Percentiles rank a stretch among this genome's conserved stretches.
Conservation (phyloP, 2,113 vertebrate species). For the Epinephelus moara region DNA sequence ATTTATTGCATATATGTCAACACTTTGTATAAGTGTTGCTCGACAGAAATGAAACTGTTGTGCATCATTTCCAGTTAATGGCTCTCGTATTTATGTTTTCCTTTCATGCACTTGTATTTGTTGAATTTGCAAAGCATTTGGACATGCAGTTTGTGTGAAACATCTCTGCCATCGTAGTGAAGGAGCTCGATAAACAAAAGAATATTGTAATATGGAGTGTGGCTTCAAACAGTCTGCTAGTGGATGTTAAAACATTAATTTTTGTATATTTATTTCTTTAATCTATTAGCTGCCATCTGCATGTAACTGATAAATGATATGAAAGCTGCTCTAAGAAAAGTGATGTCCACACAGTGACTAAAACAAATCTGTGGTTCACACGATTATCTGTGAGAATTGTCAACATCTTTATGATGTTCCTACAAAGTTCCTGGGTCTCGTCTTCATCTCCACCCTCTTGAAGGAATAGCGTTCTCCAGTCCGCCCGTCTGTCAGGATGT, state of each 20-base stretch:
- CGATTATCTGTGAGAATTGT: constrained; percentile 2
- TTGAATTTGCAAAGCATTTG: no score
- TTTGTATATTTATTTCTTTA: not conserved
- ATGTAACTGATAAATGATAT: constrained; percentile 21
- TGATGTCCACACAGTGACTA: constrained; percentile 14
- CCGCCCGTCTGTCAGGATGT: constrained; percentile 86
- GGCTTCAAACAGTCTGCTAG: not conserved
- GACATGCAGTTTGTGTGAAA: no score
- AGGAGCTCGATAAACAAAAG: not conserved
- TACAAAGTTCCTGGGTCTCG: constrained; percentile 70
- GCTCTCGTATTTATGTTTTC: no score
- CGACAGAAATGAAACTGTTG: no score
- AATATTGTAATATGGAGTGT: constrained; percentile 3
- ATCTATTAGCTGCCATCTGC: constrained; percentile 43
- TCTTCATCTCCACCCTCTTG: constrained; percentile 87
- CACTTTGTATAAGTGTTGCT: no score
- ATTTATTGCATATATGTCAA: no score
- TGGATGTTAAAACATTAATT: constrained; percentile 17
- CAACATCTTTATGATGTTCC: constrained; percentile 40
- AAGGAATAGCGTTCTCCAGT: constrained; percentile 87
- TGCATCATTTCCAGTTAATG: no score
- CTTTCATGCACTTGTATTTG: no score
- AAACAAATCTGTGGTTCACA: constrained; percentile 19
- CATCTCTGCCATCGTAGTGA: not conserved
- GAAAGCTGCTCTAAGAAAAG: constrained; percentile 29